phyloP scores from a whole-genome alignment of 1,140 invertebrate species.

The Drosophila serrata region DNA sequence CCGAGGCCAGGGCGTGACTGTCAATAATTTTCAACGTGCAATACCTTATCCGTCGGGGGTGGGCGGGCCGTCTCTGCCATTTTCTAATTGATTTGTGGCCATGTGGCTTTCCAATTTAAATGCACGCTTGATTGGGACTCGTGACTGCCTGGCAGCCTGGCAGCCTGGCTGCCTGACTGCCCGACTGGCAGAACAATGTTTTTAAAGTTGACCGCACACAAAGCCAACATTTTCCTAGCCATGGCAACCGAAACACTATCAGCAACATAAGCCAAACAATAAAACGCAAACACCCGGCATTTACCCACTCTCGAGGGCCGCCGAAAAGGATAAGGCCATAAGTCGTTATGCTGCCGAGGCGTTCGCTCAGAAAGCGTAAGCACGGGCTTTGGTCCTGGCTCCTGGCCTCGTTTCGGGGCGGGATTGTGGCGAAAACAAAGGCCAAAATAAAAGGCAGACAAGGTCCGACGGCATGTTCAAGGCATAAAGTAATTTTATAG shows the following conservation, averaged over 20 bases:
- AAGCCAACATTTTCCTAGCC: slow-evolving; percentile 48
- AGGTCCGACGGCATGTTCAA: slow-evolving; percentile 60
- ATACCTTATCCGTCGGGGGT: slow-evolving; percentile 16
- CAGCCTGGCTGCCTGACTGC: not conserved
- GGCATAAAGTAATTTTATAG: slow-evolving; percentile 84
- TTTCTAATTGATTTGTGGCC: slow-evolving; percentile 75
- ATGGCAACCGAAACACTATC: slow-evolving; percentile 42
- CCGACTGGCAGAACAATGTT: slow-evolving; percentile 19
- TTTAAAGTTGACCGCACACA: slow-evolving; percentile 53
- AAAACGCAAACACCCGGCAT: slow-evolving; percentile 41
- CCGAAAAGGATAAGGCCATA: slow-evolving; percentile 69
- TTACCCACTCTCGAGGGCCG: slow-evolving; percentile 47
- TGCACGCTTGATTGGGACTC: slow-evolving; percentile 47
- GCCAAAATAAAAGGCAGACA: slow-evolving; percentile 30
- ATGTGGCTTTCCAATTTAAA: slow-evolving; percentile 57
- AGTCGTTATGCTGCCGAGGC: slow-evolving; percentile 63
- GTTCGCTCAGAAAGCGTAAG: slow-evolving; percentile 61
- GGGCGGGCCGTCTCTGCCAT: slow-evolving; percentile 21
- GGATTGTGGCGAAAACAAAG: slow-evolving; percentile 29
- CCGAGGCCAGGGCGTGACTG: slow-evolving; percentile 29
- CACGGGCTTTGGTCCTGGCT: slow-evolving; percentile 35
- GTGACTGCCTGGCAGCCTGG: slow-evolving; percentile 4
- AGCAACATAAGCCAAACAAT: slow-evolving; percentile 51
- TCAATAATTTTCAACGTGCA: slow-evolving; percentile 51
- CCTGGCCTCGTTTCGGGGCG: slow-evolving; percentile 20